phyloP scores from a whole-genome alignment of 2,113 vertebrate genomes.

The Cyrtonyx montezumae region DNA sequence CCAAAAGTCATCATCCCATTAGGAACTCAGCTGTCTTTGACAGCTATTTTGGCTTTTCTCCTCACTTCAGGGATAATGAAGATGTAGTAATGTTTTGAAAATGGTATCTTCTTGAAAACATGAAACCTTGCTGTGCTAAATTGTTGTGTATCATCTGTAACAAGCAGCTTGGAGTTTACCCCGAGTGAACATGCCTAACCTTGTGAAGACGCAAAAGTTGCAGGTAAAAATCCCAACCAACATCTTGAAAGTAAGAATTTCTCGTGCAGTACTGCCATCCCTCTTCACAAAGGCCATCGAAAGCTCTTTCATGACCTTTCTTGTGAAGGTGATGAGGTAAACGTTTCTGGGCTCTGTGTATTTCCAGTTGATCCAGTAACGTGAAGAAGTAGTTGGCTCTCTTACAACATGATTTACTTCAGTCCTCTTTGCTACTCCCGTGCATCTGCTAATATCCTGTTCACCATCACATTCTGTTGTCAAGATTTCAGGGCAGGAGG shows the following conservation, averaged over 20 bases:
- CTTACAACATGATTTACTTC: slow-evolving; percentile 1
- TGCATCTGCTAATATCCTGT: background rate
- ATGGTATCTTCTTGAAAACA: slow-evolving; percentile 34
- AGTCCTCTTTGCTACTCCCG: background rate
- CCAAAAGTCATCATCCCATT: background rate
- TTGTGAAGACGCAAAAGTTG: background rate
- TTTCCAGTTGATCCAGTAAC: background rate
- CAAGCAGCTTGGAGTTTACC: background rate
- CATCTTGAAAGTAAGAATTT: background rate
- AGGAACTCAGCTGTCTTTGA: background rate
- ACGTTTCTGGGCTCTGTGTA: background rate
- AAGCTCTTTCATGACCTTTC: background rate
- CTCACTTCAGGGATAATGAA: background rate
- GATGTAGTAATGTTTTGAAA: background rate
- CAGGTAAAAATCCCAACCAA: background rate
- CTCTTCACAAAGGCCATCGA: background rate
- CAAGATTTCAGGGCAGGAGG: slow-evolving; percentile 41
- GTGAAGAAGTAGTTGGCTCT: background rate
- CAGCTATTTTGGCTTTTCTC: background rate
- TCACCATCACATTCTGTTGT: slow-evolving; percentile 26
- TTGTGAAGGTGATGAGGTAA: background rate
- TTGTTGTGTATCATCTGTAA: slow-evolving; percentile 21
- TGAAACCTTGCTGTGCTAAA: slow-evolving; percentile 38
- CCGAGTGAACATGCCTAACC: background rate
- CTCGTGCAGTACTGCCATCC: background rate